phyloP scores from a whole-genome alignment of 2,797 vertebrate species.

The Philypnodon macrostomus region DNA sequence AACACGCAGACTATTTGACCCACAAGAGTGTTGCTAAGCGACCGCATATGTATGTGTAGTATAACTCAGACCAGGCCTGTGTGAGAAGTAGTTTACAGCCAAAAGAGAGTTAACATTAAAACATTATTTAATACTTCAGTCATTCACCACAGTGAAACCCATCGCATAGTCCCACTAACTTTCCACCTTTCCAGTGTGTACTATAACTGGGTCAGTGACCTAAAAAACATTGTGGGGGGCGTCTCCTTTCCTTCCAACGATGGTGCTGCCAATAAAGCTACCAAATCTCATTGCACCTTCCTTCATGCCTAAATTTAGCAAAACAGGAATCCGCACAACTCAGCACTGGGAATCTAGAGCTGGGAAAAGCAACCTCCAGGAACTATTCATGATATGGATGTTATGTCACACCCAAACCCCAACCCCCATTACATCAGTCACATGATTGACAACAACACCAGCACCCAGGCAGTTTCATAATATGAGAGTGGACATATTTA shows the following conservation, averaged over 20 bases:
- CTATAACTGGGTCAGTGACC: constrained; percentile 33
- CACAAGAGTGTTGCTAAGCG: constrained; percentile 34
- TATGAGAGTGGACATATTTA: too few species aligned
- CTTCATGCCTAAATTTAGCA: constrained; percentile 49
- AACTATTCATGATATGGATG: constrained; percentile 7
- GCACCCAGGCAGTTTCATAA: too few species aligned
- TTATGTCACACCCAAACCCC: constrained; percentile 6
- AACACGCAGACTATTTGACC: constrained; percentile 24
- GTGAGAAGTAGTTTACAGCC: constrained; percentile 4
- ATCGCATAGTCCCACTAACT: constrained; percentile 18
- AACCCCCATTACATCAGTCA: background rate
- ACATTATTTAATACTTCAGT: constrained; percentile 14
- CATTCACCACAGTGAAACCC: constrained; percentile 16
- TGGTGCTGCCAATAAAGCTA: constrained; percentile 32
- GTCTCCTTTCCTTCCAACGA: constrained; percentile 35
- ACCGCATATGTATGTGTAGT: constrained; percentile 23
- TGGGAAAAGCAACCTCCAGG: constrained; percentile 11
- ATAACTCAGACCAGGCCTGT: constrained; percentile 2
- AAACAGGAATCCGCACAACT: constrained; percentile 29
- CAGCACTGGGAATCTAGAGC: constrained; percentile 15
- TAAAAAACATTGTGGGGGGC: constrained; percentile 49
- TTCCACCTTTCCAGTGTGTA: background rate
- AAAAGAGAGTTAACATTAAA: constrained; percentile 26
- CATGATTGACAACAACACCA: background rate
- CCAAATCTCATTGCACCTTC: constrained; percentile 41